These are phyloP conservation scores for Mimumesa dahlbomi DNA, from an alignment of 2,888 invertebrate genomes.

Conservation along the genomic window DNA sequence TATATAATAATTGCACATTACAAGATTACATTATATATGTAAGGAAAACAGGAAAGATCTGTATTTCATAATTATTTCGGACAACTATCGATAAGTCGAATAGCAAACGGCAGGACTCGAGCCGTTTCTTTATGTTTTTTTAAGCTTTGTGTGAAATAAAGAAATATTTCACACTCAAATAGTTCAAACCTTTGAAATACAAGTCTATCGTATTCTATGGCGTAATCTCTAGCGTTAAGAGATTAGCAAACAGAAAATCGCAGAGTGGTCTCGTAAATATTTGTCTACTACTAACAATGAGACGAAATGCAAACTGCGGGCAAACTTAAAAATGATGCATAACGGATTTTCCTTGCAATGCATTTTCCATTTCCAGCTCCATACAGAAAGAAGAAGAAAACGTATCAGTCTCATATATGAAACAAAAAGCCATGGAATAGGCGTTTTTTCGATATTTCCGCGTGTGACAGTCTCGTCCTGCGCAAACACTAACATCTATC, in stretches of 20 bases:
- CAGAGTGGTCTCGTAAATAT: slow-evolving; percentile 50
- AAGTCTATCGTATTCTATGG: slow-evolving; percentile 10
- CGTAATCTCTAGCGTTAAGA: slow-evolving; percentile 47
- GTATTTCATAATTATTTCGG: not conserved
- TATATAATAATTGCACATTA: slow-evolving; percentile 17
- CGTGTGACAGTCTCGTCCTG: slow-evolving; percentile 19
- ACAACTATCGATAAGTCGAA: too few species aligned
- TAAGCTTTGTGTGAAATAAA: not conserved
- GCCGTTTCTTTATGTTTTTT: not conserved
- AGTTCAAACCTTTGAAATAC: not conserved
- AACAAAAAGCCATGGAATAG: not conserved
- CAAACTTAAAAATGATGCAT: slow-evolving; percentile 31
- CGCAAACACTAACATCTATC: slow-evolving; percentile 4
- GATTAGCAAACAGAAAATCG: slow-evolving; percentile 55
- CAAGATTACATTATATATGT: not conserved
- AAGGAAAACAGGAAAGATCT: slow-evolving; percentile 4
- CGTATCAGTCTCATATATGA: too few species aligned
- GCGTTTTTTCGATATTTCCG: slow-evolving; percentile 12
- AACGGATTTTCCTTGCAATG: not conserved
- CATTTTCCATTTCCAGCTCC: too few species aligned
- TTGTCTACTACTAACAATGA: slow-evolving; percentile 36
- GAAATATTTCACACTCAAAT: not conserved
- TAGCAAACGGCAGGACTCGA: too few species aligned
- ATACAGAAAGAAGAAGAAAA: too few species aligned
- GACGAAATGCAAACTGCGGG: slow-evolving; percentile 18